Evolutionary conservation across 2,888 invertebrate genomes (phyloP), one percentile per base, ranked within the genome.

Genomic region (Thelaira solivaga): DNA sequence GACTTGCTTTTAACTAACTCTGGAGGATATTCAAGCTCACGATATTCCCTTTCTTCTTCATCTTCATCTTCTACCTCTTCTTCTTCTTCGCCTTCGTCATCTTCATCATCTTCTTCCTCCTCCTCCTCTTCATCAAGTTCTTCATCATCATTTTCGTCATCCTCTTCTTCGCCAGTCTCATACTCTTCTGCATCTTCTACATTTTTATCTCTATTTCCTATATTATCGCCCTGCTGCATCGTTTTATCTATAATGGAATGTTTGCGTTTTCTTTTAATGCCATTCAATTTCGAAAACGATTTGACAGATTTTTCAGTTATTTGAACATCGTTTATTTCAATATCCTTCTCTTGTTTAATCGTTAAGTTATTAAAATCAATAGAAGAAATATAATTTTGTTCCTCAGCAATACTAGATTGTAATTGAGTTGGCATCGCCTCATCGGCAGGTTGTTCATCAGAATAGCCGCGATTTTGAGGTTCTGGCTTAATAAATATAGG

Each of bases 271-370:
- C 72, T 61, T 34, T 65, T 80, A 13, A 76, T 49, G 4, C 80
- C 80, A 64, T 80, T 80, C 0, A 74, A 11, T 18, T 59, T 31
- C 4, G 64, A 18, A 22, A 41, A 53, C 1, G 74, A 55, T 43
- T 53, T 47, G 1, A 43, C 5, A 10, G 47, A 51, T 61, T 65
- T 69, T 36, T 69, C 11, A 24, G 64, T 57, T 7, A 80, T 61
- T 36, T 73, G 72, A n/a, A 80, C 80, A 10, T 81, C 82, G 16
- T 81, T 79, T n/a, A 86, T 83, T 34, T 87, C 85, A 41, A 87
- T 82, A 61, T 86, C 87, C 29, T 82, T 84, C 68, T 88, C 88
- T 45, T 87, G 85, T 67, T 88, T 88, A n/a, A 88, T 85, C 0
- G 62, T 75, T 10, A 88, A 69, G 73, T 85, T 86, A 36, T 75